These are phyloP conservation scores for Fregetta grallaria DNA, from an alignment of 2,113 vertebrate species.

Conservation along the genomic window DNA sequence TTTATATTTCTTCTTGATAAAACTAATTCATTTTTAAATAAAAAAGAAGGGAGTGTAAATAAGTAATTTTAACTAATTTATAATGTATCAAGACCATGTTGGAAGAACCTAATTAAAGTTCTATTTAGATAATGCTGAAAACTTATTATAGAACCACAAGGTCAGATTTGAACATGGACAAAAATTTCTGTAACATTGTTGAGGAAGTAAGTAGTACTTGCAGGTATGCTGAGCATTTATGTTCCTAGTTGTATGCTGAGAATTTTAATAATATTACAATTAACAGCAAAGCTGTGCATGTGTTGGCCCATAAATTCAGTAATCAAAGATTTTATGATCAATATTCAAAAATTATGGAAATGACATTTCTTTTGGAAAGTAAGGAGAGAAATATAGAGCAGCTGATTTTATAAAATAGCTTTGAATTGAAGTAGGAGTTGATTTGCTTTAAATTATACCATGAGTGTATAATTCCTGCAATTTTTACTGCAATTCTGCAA, in stretches of 20 bases:
- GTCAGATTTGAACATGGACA: not conserved
- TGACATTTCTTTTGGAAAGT: not conserved
- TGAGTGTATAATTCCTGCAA: not conserved
- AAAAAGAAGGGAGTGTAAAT: not conserved
- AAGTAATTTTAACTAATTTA: not conserved
- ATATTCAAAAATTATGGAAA: not conserved
- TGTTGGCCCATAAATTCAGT: not conserved
- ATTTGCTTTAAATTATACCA: not conserved
- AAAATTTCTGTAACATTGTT: not conserved
- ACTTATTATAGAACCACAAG: not conserved
- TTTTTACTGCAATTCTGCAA: not conserved
- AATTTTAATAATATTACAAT: not conserved
- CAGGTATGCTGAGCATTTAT: not conserved
- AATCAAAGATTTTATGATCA: not conserved
- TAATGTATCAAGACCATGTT: not conserved
- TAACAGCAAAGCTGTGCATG: not conserved
- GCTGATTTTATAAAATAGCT: not conserved
- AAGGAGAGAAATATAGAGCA: not conserved
- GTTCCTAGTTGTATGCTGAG: not conserved
- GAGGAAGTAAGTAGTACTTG: not conserved
- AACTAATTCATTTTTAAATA: not conserved
- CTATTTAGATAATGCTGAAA: not conserved
- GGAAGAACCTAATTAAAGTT: not conserved
- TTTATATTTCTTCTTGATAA: not conserved
- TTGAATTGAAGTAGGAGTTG: not conserved